phyloP scores from a whole-genome alignment of 2,888 invertebrate species.

The Aphrophora alni region DNA sequence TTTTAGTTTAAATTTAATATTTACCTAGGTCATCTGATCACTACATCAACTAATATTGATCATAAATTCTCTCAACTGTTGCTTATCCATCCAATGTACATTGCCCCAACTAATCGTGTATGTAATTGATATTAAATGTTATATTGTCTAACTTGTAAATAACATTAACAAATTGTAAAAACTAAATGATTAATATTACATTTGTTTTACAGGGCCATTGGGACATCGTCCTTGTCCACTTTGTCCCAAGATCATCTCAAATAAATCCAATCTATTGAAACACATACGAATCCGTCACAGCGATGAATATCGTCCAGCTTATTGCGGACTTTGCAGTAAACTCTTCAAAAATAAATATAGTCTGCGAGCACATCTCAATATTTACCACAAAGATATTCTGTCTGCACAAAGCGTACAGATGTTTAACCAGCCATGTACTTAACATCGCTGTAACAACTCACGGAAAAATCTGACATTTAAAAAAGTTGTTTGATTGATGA shows the following conservation, averaged over 20 bases:
- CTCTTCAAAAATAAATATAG: slow-evolving; percentile 56
- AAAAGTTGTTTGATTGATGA: too few species aligned
- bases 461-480: too few species aligned
- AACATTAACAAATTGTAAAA: too few species aligned
- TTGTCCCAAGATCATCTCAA: slow-evolving; percentile 55
- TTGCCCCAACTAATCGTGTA: too few species aligned
- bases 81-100: too few species aligned
- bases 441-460: neutral
- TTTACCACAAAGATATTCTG: slow-evolving; percentile 52
- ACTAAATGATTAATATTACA: too few species aligned
- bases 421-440: neutral
- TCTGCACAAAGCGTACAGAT: neutral
- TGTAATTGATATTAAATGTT: too few species aligned
- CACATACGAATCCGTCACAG: slow-evolving; percentile 56
- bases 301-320: slow-evolving; percentile 53
- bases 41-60: too few species aligned
- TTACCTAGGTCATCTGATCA: too few species aligned
- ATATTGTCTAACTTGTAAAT: too few species aligned
- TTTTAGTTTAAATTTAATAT: too few species aligned
- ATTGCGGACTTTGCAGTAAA: slow-evolving; percentile 53
- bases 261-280: slow-evolving; percentile 55
- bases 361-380: slow-evolving; percentile 55
- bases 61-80: too few species aligned
- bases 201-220: slow-evolving; percentile 45
- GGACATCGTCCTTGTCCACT: slow-evolving; percentile 54